Evolutionary conservation across 2,888 invertebrate species (phyloP).

Genomic region (Megalurothrips usitatus): DNA sequence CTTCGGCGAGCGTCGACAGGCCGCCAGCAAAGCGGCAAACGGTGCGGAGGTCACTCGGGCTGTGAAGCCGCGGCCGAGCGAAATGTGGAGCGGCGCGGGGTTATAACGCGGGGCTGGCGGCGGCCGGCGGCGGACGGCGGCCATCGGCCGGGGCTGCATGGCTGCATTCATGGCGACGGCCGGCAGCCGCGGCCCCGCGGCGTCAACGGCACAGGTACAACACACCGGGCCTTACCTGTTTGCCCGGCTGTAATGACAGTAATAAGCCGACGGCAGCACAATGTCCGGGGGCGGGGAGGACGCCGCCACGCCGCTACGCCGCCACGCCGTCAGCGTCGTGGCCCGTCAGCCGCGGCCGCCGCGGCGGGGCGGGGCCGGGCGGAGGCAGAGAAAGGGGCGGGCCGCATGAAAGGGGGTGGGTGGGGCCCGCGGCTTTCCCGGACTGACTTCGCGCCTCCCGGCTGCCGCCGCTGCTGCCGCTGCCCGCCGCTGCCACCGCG

Average conservation of each 20-base stretch:
- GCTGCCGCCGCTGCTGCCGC: too few relatives aligned
- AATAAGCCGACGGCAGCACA: neutral
- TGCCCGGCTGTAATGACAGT: constrained; percentile 1
- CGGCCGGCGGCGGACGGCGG: neutral
- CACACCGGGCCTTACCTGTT: constrained; percentile 8
- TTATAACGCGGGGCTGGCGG: neutral
- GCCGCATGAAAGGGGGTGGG: neutral
- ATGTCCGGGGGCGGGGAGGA: constrained; percentile 3
- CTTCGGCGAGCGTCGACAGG: neutral
- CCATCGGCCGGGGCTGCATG: neutral
- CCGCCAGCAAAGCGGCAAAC: neutral
- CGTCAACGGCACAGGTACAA: neutral
- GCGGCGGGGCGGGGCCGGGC: neutral
- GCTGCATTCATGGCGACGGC: neutral
- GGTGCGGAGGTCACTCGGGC: neutral
- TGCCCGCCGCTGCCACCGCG: too few relatives aligned
- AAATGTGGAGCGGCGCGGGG: neutral
- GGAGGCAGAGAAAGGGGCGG: neutral
- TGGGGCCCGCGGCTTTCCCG: too few relatives aligned
- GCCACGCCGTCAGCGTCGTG: too few relatives aligned
- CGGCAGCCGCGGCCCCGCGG: too few relatives aligned
- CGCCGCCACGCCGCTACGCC: too few relatives aligned
- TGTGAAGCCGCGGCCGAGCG: too few relatives aligned
- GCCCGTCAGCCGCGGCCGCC: too few relatives aligned
- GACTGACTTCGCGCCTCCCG: too few relatives aligned